Conservation (phyloP, 2,113 vertebrate species). For the Clarias magur region DNA sequence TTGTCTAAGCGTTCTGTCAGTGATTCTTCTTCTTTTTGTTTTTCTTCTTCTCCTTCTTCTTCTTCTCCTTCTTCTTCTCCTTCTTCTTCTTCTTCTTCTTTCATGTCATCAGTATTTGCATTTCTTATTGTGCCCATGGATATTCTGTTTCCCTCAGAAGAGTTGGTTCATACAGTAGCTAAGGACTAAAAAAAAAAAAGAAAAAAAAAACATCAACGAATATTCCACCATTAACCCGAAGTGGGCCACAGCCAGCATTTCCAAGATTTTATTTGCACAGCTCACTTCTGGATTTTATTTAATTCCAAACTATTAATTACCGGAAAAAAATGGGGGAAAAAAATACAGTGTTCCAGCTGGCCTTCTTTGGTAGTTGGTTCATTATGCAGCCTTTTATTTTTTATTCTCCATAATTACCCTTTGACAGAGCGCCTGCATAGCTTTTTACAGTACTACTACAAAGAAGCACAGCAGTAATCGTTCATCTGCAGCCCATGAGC, state of each 20-base stretch:
- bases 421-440: slow-evolving; percentile 30
- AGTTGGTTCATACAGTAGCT: slow-evolving; percentile 33
- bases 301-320: slow-evolving; percentile 20
- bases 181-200: background rate
- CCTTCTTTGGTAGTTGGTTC: slow-evolving; percentile 17
- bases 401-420: slow-evolving; percentile 26
- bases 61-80: background rate
- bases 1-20: slow-evolving; percentile 30
- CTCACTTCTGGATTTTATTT: background rate
- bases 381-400: slow-evolving; percentile 7
- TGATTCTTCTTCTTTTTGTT: background rate
- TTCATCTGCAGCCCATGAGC: background rate
- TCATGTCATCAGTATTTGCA: slow-evolving; percentile 41
- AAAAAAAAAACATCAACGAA: background rate
- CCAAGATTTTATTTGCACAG: slow-evolving; percentile 2
- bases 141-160: slow-evolving; percentile 41
- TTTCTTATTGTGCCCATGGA: slow-evolving; percentile 44
- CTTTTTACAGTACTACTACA: slow-evolving; percentile 16
- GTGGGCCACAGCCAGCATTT: background rate
- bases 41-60: background rate
- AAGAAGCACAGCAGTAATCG: background rate
- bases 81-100: slow-evolving; percentile 1
- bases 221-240: slow-evolving; percentile 8
- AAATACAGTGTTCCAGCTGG: background rate
- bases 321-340: background rate